Percentiles rank a stretch among this genome's conserved stretches.
These are phyloP conservation scores for Percina caprodes DNA, from an alignment of 2,113 vertebrate genomes.

Conservation along the genomic window DNA sequence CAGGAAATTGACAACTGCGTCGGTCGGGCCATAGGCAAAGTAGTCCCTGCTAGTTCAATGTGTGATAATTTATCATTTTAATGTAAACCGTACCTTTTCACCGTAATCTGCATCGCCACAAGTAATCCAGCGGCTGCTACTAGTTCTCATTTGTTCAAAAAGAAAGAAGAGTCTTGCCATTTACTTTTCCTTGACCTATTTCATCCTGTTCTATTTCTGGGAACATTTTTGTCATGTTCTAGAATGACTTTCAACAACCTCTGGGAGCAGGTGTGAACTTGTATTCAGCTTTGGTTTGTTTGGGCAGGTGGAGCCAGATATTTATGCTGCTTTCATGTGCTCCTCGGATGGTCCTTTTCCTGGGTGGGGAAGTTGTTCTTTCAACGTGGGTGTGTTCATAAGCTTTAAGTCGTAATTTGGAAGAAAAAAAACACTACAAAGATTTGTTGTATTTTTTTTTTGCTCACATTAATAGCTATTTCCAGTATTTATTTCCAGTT, in stretches of 20 bases:
- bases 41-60: background rate
- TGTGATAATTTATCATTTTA: background rate
- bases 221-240: background rate
- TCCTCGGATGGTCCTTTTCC: too few relatives aligned
- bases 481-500: too few relatives aligned
- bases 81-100: background rate
- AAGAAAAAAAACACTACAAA: too few relatives aligned
- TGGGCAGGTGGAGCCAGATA: background rate
- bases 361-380: too few relatives aligned
- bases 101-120: background rate
- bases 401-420: too few relatives aligned
- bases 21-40: background rate
- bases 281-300: conserved; percentile 20
- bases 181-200: conserved; percentile 40
- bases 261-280: conserved; percentile 8
- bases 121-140: background rate
- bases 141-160: background rate
- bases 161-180: background rate
- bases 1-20: too few relatives aligned
- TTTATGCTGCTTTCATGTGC: background rate
- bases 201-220: conserved; percentile 30
- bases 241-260: conserved; percentile 2
- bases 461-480: too few relatives aligned
- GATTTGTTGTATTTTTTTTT: too few relatives aligned
- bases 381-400: too few relatives aligned